A percentile compares a stretch with the other conserved stretches of the same genome.
Evolutionary conservation across 2,888 invertebrate species (phyloP).

Genomic region (Andrena flavipes): DNA sequence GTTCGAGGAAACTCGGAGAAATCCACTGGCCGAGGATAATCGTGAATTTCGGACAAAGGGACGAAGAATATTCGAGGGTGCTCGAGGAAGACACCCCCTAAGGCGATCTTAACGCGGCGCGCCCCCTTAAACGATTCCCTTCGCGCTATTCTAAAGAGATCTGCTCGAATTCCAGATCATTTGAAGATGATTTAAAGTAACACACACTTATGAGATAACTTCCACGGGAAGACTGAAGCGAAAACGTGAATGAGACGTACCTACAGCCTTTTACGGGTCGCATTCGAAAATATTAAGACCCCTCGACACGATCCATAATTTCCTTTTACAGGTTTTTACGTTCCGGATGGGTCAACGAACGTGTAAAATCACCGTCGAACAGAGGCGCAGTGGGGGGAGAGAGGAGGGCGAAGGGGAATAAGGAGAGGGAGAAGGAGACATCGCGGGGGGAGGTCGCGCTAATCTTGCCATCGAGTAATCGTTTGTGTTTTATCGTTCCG

Average conservation of each 20-base stretch:
- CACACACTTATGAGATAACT: too few species aligned
- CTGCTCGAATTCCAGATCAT: too few species aligned
- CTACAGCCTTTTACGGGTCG: not conserved
- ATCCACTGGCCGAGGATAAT: slow-evolving; percentile 11
- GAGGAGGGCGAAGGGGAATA: slow-evolving; percentile 9
- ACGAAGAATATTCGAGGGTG: slow-evolving; percentile 1
- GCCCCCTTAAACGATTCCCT: not conserved
- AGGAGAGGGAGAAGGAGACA: slow-evolving; percentile 38
- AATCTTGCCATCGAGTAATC: slow-evolving; percentile 68
- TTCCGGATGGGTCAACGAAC: slow-evolving; percentile 49
- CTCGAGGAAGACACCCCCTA: slow-evolving; percentile 3
- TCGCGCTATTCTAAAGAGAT: not conserved
- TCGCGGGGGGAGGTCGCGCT: slow-evolving; percentile 45
- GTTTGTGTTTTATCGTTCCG: slow-evolving; percentile 74
- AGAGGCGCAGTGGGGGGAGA: slow-evolving; percentile 37
- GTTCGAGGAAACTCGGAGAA: not conserved
- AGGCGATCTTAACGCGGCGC: slow-evolving; percentile 3
- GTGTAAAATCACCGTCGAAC: slow-evolving; percentile 48
- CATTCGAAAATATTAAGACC: slow-evolving; percentile 8
- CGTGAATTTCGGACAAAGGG: not conserved
- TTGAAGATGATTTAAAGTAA: too few species aligned
- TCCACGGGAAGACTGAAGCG: not conserved
- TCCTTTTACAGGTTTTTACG: slow-evolving; percentile 33
- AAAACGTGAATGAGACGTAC: not conserved
- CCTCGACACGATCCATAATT: slow-evolving; percentile 4